phyloP scores from a whole-genome alignment of 2,113 vertebrate species.

The Oryzias woworae region DNA sequence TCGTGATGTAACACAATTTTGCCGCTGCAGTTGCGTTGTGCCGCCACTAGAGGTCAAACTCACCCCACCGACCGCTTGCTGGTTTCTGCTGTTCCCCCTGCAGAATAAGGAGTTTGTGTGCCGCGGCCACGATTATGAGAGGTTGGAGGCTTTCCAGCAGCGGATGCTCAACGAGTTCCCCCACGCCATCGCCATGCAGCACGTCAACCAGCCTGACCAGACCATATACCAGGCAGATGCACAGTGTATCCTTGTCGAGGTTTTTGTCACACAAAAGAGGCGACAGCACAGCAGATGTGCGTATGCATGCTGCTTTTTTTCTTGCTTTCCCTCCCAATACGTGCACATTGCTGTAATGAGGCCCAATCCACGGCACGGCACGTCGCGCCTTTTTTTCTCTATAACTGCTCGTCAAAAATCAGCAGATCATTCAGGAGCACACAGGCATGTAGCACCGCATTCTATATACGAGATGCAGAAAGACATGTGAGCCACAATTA shows the following conservation, averaged over 20 bases:
- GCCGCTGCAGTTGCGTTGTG: conserved; percentile 27
- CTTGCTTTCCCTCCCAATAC: not conserved
- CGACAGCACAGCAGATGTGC: not conserved
- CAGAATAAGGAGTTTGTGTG: conserved; percentile 99
- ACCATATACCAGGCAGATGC: conserved; percentile 98
- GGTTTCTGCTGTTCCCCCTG: not conserved
- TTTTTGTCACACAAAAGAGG: not conserved
- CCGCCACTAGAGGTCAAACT: conserved; percentile 75
- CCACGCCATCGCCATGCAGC: conserved; percentile 98
- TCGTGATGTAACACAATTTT: conserved; percentile 55
- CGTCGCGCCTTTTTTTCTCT: not conserved
- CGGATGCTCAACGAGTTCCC: conserved; percentile 98
- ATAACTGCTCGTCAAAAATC: not conserved
- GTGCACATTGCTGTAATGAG: conserved; percentile 19
- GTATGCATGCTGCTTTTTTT: not conserved
- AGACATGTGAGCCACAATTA: not conserved
- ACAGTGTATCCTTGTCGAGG: conserved; percentile 88
- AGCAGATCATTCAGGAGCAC: not conserved
- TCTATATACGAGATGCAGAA: conserved; percentile 1
- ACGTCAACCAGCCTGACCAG: conserved; percentile 97
- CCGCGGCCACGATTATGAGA: conserved; percentile 97
- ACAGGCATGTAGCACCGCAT: not conserved
- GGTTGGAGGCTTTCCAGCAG: conserved; percentile 98
- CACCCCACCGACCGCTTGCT: conserved; percentile 24
- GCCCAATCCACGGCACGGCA: not conserved